These are phyloP conservation scores for Cotesia vestalis DNA, from an alignment of 1,140 invertebrate genomes.

Conservation along the genomic window DNA sequence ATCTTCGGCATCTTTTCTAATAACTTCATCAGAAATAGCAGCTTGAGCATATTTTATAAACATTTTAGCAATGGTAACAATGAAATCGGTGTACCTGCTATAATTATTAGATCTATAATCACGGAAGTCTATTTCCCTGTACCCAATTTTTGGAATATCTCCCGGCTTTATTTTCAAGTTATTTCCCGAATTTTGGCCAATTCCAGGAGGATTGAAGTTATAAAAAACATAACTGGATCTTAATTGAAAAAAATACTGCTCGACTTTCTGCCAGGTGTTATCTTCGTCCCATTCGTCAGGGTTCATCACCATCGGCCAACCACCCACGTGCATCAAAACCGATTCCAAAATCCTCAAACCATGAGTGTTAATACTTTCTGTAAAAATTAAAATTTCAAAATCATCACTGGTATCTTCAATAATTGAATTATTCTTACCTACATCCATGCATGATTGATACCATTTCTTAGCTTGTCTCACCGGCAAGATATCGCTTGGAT, in stretches of 20 bases:
- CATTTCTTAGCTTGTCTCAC: too few species aligned
- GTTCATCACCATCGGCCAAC: conserved; percentile 50
- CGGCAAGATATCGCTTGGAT: too few species aligned
- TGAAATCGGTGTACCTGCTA: background rate
- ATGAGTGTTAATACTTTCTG: too few species aligned
- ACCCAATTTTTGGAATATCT: background rate
- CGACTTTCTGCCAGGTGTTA: conserved; percentile 47
- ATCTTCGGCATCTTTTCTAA: too few species aligned
- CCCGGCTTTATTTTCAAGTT: background rate
- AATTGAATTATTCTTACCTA: too few species aligned
- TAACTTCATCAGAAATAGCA: background rate
- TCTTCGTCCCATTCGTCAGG: conserved; percentile 42
- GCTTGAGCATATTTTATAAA: conserved; percentile 9
- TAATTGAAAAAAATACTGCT: conserved; percentile 43
- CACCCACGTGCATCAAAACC: conserved; percentile 43
- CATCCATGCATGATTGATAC: too few species aligned
- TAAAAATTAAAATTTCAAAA: too few species aligned
- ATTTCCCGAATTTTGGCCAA: background rate
- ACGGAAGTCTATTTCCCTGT: background rate
- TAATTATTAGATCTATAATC: conserved; percentile 6
- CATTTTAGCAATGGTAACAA: background rate
- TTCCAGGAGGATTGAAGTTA: background rate
- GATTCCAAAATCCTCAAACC: conserved; percentile 39
- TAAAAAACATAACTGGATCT: conserved; percentile 37
- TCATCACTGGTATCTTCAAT: too few species aligned